phyloP scores from a whole-genome alignment of 2,888 invertebrate species.

The Brachypterus glaber region DNA sequence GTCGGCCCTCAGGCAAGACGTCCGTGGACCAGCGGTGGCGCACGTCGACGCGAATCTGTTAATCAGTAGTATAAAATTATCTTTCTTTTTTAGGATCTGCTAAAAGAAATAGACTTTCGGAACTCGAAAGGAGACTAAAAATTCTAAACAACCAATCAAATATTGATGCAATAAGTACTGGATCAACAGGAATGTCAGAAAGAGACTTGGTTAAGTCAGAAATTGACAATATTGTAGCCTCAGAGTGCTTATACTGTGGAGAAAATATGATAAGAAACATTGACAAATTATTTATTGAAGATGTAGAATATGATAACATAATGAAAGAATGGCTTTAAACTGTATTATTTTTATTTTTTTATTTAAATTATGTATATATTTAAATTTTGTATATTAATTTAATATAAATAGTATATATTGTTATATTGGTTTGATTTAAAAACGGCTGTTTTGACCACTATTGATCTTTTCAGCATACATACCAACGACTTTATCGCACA shows the following conservation, averaged over 20 bases:
- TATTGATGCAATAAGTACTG: constrained; percentile 44
- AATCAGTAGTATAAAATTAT: neutral
- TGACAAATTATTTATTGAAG: constrained; percentile 79
- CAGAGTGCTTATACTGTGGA: constrained; percentile 89
- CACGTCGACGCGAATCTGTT: too few relatives aligned
- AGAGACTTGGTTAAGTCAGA: constrained; percentile 66
- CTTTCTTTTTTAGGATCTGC: constrained; percentile 41
- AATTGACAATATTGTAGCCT: constrained; percentile 81
- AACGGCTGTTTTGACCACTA: too few relatives aligned
- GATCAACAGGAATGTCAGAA: constrained; percentile 45
- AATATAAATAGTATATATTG: too few relatives aligned
- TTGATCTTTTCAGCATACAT: too few relatives aligned
- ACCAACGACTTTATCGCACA: too few relatives aligned
- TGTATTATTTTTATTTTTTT: too few relatives aligned
- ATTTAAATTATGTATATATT: too few relatives aligned
- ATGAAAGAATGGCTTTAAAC: constrained; percentile 82
- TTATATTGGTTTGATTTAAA: neutral
- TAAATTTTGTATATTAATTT: too few relatives aligned
- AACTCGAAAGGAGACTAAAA: constrained; percentile 54
- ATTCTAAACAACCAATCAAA: constrained; percentile 46
- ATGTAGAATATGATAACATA: constrained; percentile 71
- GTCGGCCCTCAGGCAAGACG: too few relatives aligned
- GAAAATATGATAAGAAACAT: constrained; percentile 85
- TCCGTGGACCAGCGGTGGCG: too few relatives aligned
- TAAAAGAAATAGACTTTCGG: constrained; percentile 52